Base-by-base conservation (phyloP, 2,888 invertebrate species). In the Hoplodrina blanda region DNA sequence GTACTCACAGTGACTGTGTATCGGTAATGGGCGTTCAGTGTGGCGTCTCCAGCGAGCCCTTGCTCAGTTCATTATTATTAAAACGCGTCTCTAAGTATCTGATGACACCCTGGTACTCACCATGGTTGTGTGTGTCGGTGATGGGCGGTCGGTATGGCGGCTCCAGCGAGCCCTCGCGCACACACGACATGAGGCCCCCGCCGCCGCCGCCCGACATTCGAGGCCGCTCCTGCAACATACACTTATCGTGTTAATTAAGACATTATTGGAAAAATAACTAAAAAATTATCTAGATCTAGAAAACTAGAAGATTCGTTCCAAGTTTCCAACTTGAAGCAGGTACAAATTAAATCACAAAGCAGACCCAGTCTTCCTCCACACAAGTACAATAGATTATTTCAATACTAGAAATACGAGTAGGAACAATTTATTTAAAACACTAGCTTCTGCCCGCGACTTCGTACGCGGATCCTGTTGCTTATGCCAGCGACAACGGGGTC, bases 161-260 rank as follows among this genome's bases (percentile, higher is more conserved):
- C 94, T 97, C 96, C 86, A 97, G 96, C 82, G 97, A 96, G 91
- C 97, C 97, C 88, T 97, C 97, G 88, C 96, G 96, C 91, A 96
- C 96, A 87, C 96, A 96, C 92, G 96, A 97, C 97, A 97, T 97
- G 89, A 97, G 96, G 88, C 96, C 96, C 84, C 96, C 96, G 87
- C 96, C 96, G 84, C 95, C 96, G 86, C 95, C 95, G 87, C 95
- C 96, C 90, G 95, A 95, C 92, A 94, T 94, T 89, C 95, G 95
- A 90, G 94, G 92, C 89, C 89, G 91, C 87, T 80, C 92, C 95
- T 89, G 92, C 74, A 87, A 88, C 69, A 84, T 57, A 71, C 30
- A 68, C 11, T 37, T 19, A 19, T 25, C 13, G 13, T 30, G 41
- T 69, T 11, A 25, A 71, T 17, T 20, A 8, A 19, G n/a, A 50